Percentiles rank a stretch among this genome's conserved stretches.
These are phyloP conservation scores for Poecile montanus DNA, from an alignment of 2,797 vertebrate genomes.

Conservation along the genomic window DNA sequence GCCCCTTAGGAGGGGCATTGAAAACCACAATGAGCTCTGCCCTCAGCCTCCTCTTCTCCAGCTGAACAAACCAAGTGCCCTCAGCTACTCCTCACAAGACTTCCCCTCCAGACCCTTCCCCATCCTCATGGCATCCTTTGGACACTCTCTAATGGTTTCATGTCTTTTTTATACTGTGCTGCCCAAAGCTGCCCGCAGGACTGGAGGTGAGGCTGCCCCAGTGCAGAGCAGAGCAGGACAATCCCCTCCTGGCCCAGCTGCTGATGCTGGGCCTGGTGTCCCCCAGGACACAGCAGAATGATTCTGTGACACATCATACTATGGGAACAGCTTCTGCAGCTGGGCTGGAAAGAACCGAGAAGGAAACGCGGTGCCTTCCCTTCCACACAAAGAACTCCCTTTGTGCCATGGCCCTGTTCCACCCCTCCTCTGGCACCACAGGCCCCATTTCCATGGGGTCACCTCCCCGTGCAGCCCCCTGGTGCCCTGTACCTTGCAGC, in stretches of 20 bases:
- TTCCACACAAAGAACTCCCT: neutral
- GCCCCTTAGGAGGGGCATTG: rapidly evolving
- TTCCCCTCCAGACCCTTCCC: neutral
- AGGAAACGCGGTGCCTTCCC: neutral
- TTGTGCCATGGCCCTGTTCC: neutral
- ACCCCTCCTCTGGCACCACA: neutral
- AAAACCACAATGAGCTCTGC: neutral
- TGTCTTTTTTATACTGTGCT: neutral
- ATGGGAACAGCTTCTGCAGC: neutral
- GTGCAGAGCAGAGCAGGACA: neutral
- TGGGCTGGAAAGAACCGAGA: neutral
- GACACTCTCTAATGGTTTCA: neutral
- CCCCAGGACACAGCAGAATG: neutral
- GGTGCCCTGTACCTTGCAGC: neutral
- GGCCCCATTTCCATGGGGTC: rapidly evolving
- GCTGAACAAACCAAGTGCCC: neutral
- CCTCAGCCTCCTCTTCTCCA: neutral
- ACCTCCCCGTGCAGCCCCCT: rapidly evolving
- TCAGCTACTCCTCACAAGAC: neutral
- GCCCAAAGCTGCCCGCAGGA: neutral
- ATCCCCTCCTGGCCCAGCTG: neutral
- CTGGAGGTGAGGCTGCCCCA: neutral
- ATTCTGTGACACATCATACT: neutral
- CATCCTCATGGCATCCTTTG: rapidly evolving
- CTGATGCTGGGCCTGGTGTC: neutral